Base-by-base conservation (phyloP, 2,797 vertebrate genomes). In the Columba guinea region DNA sequence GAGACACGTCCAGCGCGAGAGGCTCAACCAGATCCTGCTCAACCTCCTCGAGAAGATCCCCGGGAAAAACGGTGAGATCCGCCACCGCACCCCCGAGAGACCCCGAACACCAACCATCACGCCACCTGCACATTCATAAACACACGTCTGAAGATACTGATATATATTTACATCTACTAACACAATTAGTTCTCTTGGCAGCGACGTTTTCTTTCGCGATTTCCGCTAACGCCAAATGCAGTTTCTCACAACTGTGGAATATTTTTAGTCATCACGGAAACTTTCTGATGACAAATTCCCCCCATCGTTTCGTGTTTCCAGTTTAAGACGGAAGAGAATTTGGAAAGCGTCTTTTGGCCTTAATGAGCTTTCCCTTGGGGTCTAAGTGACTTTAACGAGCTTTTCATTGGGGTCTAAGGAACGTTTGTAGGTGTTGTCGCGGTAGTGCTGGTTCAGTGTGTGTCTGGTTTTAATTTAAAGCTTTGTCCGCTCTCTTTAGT, bases 11-110 rank as follows among this genome's bases (percentile, higher is more conserved):
- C 99, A 99, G 96, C 98, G 99, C 62, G 99, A 99, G 30, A 97
- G 99, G 22, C 98, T 99, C 56, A 99, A 99, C 97, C 99, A 99
- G 96, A 99, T 99, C 74, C 97, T 99, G 89, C 98, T 99, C 81
- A 98, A 97, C 90, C 98, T 99, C 92, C 98, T 99, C 64, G 99
- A 99, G 94, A 99, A 99, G 97, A 98, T 98, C 76, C 99, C 99
- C 96, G 99, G 98, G 97, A 99, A 99, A 98, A 99, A 99, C 16
- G 99, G 99, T 99, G 97, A 99, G 99, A 30, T 53, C 27, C 30
- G 6, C 3, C 32, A 6, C 74, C 22, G 2, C 28, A 46, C 0
- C 37, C 37, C 37, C 37, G 37, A 18, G 41, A 44, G 17, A 44
- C 17, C 41, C 41, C 17, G 7, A 44, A 44, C 17, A 44, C 41